Evolutionary conservation across 2,888 invertebrate species (phyloP).

Genomic region (Octodonta nipae): DNA sequence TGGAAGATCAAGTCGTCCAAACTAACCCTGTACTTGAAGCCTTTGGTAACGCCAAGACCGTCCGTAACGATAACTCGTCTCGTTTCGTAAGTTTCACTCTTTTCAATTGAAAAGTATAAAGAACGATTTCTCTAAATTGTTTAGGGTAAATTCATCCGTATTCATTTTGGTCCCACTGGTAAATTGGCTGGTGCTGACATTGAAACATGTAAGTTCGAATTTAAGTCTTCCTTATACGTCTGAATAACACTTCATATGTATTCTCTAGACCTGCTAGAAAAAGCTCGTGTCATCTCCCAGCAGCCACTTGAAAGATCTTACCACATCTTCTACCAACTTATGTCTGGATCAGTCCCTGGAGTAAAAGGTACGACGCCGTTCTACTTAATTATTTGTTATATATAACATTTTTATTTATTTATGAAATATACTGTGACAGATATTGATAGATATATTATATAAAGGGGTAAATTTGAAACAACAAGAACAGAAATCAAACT

Average conservation of each 20-base stretch:
- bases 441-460: too few species aligned
- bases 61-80: conserved; percentile 99
- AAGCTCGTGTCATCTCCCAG: conserved; percentile 99
- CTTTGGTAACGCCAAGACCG: conserved; percentile 99
- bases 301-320: conserved; percentile 95
- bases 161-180: conserved; percentile 97
- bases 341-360: conserved; percentile 79
- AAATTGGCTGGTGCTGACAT: conserved; percentile 99
- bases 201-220: conserved; percentile 84
- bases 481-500: too few species aligned
- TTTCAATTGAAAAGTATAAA: not conserved
- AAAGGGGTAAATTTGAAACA: too few species aligned
- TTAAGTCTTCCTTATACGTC: not conserved
- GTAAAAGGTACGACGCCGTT: conserved; percentile 62
- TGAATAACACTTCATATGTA: not conserved
- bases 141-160: conserved; percentile 94
- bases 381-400: not conserved
- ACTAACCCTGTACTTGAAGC: conserved; percentile 99
- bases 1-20: conserved; percentile 99
- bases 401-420: not conserved
- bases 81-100: conserved; percentile 85
- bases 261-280: conserved; percentile 85
- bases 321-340: conserved; percentile 99
- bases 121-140: conserved; percentile 7
- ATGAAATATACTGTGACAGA: too few species aligned